phyloP scores from a whole-genome alignment of 1,140 invertebrate genomes.

The Epicauta chinensis region DNA sequence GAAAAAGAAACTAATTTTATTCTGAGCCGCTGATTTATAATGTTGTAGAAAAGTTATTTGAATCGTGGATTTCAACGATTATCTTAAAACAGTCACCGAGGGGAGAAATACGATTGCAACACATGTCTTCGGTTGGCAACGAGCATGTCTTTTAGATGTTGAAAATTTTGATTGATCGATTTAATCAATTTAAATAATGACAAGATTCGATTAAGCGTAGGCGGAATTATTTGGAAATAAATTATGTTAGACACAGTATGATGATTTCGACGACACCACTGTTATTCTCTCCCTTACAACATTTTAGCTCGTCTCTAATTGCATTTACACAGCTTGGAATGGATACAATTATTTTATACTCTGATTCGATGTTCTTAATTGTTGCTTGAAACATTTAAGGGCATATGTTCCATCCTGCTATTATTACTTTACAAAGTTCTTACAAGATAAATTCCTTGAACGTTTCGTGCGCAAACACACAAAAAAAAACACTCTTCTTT shows the following conservation, averaged over 20 bases:
- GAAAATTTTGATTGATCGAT: too few relatives aligned
- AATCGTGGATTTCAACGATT: conserved; percentile 25
- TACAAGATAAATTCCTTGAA: too few relatives aligned
- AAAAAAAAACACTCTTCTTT: too few relatives aligned
- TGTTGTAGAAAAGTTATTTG: conserved; percentile 30
- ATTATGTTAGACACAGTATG: neutral
- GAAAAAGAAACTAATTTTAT: conserved; percentile 32
- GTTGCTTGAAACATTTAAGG: conserved; percentile 26
- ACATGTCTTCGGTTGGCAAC: conserved; percentile 16
- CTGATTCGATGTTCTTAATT: conserved; percentile 31
- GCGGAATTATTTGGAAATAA: too few relatives aligned
- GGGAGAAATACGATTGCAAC: conserved; percentile 19
- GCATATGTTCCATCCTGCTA: conserved; percentile 27
- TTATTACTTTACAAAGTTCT: neutral
- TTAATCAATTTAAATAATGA: neutral
- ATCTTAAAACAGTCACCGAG: conserved; percentile 26
- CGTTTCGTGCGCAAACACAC: too few relatives aligned
- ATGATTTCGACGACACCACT: neutral
- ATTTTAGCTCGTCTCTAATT: conserved; percentile 27
- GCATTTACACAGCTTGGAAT: conserved; percentile 30
- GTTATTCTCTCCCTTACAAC: conserved; percentile 17
- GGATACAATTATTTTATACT: conserved; percentile 34
- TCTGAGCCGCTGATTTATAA: conserved; percentile 26
- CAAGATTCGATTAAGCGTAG: too few relatives aligned
- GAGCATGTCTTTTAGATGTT: too few relatives aligned